Evolutionary conservation across 2,888 invertebrate genomes (phyloP), one percentile per base, ranked within the genome.

Genomic region (Selenia dentaria): DNA sequence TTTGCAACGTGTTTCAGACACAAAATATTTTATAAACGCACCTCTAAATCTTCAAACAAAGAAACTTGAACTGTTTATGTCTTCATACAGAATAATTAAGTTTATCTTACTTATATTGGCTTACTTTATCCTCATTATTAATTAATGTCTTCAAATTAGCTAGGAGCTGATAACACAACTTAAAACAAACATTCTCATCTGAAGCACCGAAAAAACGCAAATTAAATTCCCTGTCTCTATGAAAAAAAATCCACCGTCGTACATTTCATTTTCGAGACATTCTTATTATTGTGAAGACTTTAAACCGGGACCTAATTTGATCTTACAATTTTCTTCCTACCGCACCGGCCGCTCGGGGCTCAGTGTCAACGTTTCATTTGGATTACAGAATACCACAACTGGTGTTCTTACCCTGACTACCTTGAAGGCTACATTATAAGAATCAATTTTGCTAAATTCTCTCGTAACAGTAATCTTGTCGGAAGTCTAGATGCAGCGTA

Each of bases 331-430:
- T 83, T 82, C 79, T 78, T 74, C 69, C 67, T 71, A 64, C 59
- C 11, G 22, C 28, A 14, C 11, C 68, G 68, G 57, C 67, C 67
- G 74, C 78, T 75, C 59, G 76, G 67, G 74, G 83, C 83, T 83
- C 79, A 82, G 75, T 83, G 84, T 84, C 84, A 81, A 80, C 83
- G 79, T 84, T 85, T 83, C 84, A 79, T 82, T 81, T 72, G 80
- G 84, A 83, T 83, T 83, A 82, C 72, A 71, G 47, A 66, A 62
- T 64, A 67, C 80, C 59, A 77, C 60, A 40, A 37, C 64, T 51
- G 27, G n/a, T 24, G 13, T 70, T 35, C 69, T 16, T 20, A 8
- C 50, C 11, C 0, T 1, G n/a, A 39, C 26, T 22, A 12, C 40
- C 56, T 55, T 77, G 62, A 50, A 2, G 1, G 8, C 14, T 1